Conservation (phyloP, 1,140 invertebrate species). For the Pygmarrhopalites habei region DNA sequence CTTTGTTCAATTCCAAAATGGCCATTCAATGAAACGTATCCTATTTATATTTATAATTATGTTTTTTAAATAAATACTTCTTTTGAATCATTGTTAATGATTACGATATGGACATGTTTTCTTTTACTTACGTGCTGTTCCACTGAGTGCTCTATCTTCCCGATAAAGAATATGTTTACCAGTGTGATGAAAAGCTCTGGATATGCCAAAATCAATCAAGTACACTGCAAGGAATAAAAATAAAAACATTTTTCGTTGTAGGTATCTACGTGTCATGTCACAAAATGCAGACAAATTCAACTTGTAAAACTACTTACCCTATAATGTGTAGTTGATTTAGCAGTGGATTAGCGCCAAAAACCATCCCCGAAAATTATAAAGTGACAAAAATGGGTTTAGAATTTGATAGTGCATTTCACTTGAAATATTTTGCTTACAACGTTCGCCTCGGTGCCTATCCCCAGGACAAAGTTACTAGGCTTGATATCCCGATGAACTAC, state of each 20-base stretch:
- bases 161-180: conserved; percentile 55
- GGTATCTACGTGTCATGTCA: too few species aligned
- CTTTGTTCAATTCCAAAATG: conserved; percentile 48
- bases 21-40: conserved; percentile 58
- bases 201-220: conserved; percentile 61
- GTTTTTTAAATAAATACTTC: too few species aligned
- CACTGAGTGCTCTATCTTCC: conserved; percentile 59
- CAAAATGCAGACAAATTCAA: too few species aligned
- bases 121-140: too few species aligned
- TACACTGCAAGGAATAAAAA: conserved; percentile 33
- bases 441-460: conserved; percentile 46
- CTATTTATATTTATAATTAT: too few species aligned
- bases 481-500: conserved; percentile 57
- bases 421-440: background rate
- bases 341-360: too few species aligned
- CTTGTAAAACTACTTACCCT: too few species aligned
- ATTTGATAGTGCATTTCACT: background rate
- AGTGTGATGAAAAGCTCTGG: conserved; percentile 55
- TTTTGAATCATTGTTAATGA: too few species aligned
- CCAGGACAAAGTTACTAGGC: conserved; percentile 62
- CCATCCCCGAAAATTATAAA: too few species aligned
- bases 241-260: background rate
- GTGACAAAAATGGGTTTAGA: too few species aligned
- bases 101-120: too few species aligned
- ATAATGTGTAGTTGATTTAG: too few species aligned